phyloP scores from a whole-genome alignment of 2,888 invertebrate genomes.

The Scaptomyza parva region DNA sequence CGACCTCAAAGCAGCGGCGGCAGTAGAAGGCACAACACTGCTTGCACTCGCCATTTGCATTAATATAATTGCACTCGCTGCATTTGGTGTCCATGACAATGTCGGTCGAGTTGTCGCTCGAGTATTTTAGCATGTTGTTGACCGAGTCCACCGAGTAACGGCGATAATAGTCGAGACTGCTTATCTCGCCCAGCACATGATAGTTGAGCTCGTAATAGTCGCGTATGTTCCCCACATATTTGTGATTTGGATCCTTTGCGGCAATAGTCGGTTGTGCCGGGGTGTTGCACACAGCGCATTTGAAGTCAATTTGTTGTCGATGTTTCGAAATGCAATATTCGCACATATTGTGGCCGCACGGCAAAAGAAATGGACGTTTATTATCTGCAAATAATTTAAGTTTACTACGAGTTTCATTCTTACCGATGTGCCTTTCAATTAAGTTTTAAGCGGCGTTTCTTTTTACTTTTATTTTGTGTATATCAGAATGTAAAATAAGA shows the following conservation, averaged over 20 bases:
- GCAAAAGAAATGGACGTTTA: conserved; percentile 87
- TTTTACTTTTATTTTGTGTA: neutral
- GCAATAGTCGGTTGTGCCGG: conserved; percentile 53
- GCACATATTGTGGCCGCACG: conserved; percentile 90
- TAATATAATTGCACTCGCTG: conserved; percentile 70
- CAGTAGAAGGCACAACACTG: conserved; percentile 81
- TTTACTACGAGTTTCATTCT: too few relatives aligned
- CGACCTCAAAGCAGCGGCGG: conserved; percentile 73
- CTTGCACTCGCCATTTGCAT: conserved; percentile 73
- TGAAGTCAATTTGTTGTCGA: conserved; percentile 51
- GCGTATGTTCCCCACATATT: conserved; percentile 8
- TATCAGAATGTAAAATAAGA: neutral
- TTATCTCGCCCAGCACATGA: conserved; percentile 72
- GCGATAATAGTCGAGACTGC: conserved; percentile 50
- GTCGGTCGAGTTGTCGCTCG: neutral
- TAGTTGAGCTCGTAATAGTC: conserved; percentile 77
- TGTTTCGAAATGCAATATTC: conserved; percentile 86
- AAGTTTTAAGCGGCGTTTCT: too few relatives aligned
- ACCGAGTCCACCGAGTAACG: conserved; percentile 43
- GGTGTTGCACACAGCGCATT: conserved; percentile 66
- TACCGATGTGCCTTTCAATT: too few relatives aligned
- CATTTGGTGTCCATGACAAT: conserved; percentile 62
- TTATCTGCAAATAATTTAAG: conserved; percentile 23
- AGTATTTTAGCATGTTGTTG: conserved; percentile 41
- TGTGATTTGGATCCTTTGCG: conserved; percentile 22